phyloP scores from a whole-genome alignment of 2,113 vertebrate species.

The Myiozetetes cayanensis region DNA sequence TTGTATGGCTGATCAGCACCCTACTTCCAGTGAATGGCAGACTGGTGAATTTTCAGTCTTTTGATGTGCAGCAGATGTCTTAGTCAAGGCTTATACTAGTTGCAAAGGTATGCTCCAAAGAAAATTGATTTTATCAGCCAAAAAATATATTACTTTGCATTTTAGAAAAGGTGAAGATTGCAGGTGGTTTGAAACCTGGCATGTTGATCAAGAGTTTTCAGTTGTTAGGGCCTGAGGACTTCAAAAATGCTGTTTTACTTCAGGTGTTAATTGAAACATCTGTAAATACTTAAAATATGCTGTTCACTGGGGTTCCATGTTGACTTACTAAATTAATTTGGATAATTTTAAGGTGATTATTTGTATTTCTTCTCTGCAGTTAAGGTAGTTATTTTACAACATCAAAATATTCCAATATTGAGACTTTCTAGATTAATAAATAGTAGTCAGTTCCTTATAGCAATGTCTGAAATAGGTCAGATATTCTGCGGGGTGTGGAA shows the following conservation, averaged over 20 bases:
- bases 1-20: background rate
- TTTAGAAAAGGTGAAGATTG: background rate
- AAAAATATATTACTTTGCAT: background rate
- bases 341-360: background rate
- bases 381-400: background rate
- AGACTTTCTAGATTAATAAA: background rate
- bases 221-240: background rate
- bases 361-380: background rate
- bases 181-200: background rate
- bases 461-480: background rate
- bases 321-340: background rate
- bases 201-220: background rate
- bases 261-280: background rate
- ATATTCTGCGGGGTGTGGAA: background rate
- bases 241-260: background rate
- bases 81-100: background rate
- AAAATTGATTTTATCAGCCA: background rate
- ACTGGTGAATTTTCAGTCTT: background rate
- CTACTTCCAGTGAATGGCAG: background rate
- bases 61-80: background rate
- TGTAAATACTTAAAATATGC: background rate
- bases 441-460: background rate
- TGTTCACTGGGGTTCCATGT: fast-evolving
- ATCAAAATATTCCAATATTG: background rate
- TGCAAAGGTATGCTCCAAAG: background rate